Base-by-base conservation (phyloP, 2,888 invertebrate species). In the Ornithoptera priamus region DNA sequence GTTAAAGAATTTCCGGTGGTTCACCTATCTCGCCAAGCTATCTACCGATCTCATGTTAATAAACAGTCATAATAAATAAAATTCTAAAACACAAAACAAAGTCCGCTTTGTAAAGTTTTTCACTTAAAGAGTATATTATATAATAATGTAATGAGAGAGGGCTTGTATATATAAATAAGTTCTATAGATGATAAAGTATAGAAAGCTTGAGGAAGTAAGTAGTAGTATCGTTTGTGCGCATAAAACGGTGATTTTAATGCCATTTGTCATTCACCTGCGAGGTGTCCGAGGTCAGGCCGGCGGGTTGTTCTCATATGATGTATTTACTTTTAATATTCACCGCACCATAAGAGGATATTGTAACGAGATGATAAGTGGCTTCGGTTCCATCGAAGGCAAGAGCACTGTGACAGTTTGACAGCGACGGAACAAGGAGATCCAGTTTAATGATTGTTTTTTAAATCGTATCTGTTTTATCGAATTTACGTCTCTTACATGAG, bases 311-410 rank as follows among this genome's bases (percentile, higher is more conserved):
- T 65, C 36, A 46, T 36, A 46, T 56, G 60, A 62, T 57, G 24
- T 57, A 61, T 69, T 69, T 42, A 61, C 57, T 61, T 69, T 61
- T 57, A 65, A 69, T 62, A 65, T 65, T 24, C 24, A 65, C 24
- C 42, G 39, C 39, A 61, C 65, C 61, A 57, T 65, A 62, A 42
- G 46, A 65, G 61, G 22, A 69, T 18, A 62, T 62, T 46, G 30
- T 46, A 42, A 61, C 56, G 60, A 60, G 24, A 60, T 69, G 65
- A 61, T 60, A 69, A 69, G 65, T 65, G 61, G 56, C 58, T 59
- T 30, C 42, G n/a, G 64, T 64, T 60, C 7, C 69, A 12, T 5
- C 56, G 46, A 57, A 66, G 65, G 65, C 24, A 22, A 30, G 57
- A 46, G 8, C 60, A 39, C 50, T 68, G 63, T 64, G 36, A 64